These are phyloP conservation scores for Hypselothyrea guttata DNA, from an alignment of 2,888 invertebrate species.

Conservation along the genomic window DNA sequence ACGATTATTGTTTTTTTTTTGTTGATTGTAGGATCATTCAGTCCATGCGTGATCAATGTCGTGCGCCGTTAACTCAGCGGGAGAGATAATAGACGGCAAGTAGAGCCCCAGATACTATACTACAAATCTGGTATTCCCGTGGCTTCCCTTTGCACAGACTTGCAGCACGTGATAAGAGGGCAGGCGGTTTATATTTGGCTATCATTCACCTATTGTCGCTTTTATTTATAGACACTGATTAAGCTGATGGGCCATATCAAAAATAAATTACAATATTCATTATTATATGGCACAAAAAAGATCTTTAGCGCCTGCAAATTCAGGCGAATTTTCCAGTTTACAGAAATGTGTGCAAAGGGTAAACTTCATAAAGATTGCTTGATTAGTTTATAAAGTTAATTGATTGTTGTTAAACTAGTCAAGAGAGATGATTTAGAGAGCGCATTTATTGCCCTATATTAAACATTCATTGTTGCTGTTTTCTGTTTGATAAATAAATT, in stretches of 20 bases:
- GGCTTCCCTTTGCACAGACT: conserved; percentile 9
- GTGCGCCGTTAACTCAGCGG: conserved; percentile 34
- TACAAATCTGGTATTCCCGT: neutral
- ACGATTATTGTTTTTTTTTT: conserved; percentile 1
- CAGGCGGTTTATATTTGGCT: conserved; percentile 46
- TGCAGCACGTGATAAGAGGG: conserved; percentile 64
- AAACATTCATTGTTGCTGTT: too few species aligned
- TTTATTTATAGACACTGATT: conserved; percentile 62
- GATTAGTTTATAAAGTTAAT: too few species aligned
- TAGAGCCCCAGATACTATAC: conserved; percentile 8
- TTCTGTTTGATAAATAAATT: too few species aligned
- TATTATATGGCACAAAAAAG: neutral
- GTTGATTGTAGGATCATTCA: conserved; percentile 18
- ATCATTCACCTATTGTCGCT: conserved; percentile 38
- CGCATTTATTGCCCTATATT: too few species aligned
- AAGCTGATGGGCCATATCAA: conserved; percentile 16
- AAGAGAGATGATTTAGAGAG: too few species aligned
- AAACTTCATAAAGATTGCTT: too few species aligned
- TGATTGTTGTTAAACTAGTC: too few species aligned
- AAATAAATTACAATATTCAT: neutral
- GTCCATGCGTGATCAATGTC: conserved; percentile 44
- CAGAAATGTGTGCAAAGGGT: too few species aligned
- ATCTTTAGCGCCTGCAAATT: neutral
- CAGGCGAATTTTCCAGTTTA: too few species aligned
- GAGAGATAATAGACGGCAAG: conserved; percentile 32